phyloP scores from a whole-genome alignment of 2,888 invertebrate genomes.

The Cerastis rubricosa region DNA sequence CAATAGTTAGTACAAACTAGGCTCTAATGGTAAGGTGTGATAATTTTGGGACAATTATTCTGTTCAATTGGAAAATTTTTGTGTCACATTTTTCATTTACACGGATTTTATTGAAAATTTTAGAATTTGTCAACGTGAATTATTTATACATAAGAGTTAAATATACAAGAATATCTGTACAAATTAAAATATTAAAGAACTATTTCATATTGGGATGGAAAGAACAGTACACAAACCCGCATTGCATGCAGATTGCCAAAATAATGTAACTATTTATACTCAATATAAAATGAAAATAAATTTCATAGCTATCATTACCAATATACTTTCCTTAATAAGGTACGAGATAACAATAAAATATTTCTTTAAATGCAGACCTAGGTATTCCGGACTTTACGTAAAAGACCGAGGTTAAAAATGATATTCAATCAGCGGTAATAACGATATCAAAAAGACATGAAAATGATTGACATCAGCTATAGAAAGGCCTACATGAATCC shows the following conservation, averaged over 20 bases:
- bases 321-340: background rate
- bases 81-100: no score
- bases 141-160: background rate
- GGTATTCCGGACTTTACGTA: background rate
- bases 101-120: no score
- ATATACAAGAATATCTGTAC: background rate
- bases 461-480: background rate
- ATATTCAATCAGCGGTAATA: background rate
- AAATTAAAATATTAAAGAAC: background rate
- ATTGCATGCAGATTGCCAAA: background rate
- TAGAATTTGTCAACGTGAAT: background rate
- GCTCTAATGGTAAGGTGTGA: slow-evolving; percentile 8
- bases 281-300: background rate
- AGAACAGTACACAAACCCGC: background rate
- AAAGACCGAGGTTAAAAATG: background rate
- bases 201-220: background rate
- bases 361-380: background rate
- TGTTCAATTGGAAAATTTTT: background rate
- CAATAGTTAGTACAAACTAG: slow-evolving; percentile 42
- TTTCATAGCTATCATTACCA: background rate
- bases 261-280: background rate
- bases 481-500: background rate
- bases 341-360: background rate
- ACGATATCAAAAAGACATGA: background rate
- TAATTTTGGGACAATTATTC: slow-evolving; percentile 9